Conservation (phyloP, 2,888 invertebrate genomes). For the Conops quadrifasciatus region DNA sequence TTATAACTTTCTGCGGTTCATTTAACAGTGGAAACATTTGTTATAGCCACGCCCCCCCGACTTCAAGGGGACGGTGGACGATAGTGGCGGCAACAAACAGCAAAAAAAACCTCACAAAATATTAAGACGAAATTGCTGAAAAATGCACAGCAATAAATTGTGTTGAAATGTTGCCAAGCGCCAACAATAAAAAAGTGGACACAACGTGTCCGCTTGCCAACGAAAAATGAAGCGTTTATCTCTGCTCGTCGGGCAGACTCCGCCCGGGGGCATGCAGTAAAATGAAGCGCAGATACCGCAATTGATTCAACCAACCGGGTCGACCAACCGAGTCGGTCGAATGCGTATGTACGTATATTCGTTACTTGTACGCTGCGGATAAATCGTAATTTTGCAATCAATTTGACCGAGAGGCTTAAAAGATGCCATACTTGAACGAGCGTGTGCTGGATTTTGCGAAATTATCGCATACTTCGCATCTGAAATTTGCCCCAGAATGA, state of each 20-base stretch:
- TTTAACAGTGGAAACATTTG: constrained; percentile 37
- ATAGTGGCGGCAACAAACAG: not conserved
- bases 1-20: constrained; percentile 35
- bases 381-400: constrained; percentile 4
- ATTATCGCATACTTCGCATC: too few species aligned
- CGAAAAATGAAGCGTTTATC: constrained; percentile 5
- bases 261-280: constrained; percentile 6
- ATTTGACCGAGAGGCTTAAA: not conserved
- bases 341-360: too few species aligned
- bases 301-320: too few species aligned
- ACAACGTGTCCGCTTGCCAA: not conserved
- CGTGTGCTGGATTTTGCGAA: too few species aligned
- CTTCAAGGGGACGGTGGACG: not conserved
- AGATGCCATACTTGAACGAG: too few species aligned
- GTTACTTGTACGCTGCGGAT: not conserved
- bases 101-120: not conserved
- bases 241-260: constrained; percentile 7
- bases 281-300: constrained; percentile 4
- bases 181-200: too few species aligned
- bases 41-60: constrained; percentile 1
- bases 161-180: constrained; percentile 12
- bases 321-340: too few species aligned
- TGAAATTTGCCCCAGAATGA: too few species aligned
- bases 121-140: constrained; percentile 18
- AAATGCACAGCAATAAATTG: constrained; percentile 25